phyloP scores from a whole-genome alignment of 2,113 vertebrate species.

The Etia nguti region DNA sequence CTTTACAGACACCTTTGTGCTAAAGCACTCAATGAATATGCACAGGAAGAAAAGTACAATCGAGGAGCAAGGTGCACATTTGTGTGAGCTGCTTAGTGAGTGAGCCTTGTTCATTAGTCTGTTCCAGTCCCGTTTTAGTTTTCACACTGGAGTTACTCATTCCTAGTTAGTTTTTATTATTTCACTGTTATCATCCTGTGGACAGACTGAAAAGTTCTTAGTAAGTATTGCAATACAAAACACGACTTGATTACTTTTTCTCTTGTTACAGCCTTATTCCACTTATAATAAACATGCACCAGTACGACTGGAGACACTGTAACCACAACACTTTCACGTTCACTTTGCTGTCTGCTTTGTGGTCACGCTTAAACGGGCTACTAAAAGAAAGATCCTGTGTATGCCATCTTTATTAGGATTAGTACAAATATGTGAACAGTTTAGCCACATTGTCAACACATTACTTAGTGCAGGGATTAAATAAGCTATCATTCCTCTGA shows the following conservation, averaged over 20 bases:
- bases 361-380: not conserved
- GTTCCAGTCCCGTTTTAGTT: not conserved
- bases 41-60: not conserved
- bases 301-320: not conserved
- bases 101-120: not conserved
- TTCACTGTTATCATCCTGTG: not conserved
- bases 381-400: not conserved
- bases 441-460: not conserved
- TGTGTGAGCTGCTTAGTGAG: not conserved
- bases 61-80: not conserved
- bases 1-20: not conserved
- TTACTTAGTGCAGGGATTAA: not conserved
- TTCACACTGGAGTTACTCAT: rapidly evolving
- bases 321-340: not conserved
- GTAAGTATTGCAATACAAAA: not conserved
- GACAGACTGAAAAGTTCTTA: rapidly evolving
- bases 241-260: not conserved
- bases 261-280: not conserved
- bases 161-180: not conserved
- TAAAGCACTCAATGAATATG: not conserved
- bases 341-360: not conserved
- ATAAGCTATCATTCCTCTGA: not conserved
- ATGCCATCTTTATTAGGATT: not conserved
- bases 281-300: not conserved
- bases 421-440: not conserved